Evolutionary conservation across 2,113 vertebrate genomes (phyloP).

Genomic region (Syngnathus scovelli): DNA sequence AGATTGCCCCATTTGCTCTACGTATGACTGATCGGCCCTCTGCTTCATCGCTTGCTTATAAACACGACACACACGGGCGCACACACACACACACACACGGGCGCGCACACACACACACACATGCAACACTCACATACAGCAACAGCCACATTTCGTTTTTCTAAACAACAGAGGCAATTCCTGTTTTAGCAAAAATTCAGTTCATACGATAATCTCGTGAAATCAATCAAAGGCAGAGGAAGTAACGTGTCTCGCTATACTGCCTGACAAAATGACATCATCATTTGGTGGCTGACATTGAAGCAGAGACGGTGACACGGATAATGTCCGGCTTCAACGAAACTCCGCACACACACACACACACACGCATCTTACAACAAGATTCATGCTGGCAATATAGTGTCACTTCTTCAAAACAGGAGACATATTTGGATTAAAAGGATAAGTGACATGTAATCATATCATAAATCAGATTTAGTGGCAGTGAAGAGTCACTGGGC

Average conservation of each 20-base stretch:
- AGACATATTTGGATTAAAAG: constrained; percentile 12
- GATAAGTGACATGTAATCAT: constrained; percentile 32
- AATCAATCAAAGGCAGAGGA: constrained; percentile 37
- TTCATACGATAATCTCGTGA: constrained; percentile 21
- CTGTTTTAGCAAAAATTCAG: constrained; percentile 18
- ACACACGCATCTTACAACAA: constrained; percentile 29
- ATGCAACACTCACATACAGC: not conserved
- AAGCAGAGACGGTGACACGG: constrained; percentile 43
- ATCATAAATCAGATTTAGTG: constrained; percentile 30
- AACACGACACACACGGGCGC: constrained; percentile 16
- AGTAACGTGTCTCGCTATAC: constrained; percentile 19
- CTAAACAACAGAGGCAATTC: constrained; percentile 9
- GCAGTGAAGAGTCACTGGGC: constrained; percentile 26
- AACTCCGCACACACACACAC: constrained; percentile 39
- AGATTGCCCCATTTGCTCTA: constrained; percentile 69
- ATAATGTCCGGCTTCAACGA: constrained; percentile 46
- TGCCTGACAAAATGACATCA: constrained; percentile 53
- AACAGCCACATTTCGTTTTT: not conserved
- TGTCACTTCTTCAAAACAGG: constrained; percentile 2
- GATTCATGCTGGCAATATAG: not conserved
- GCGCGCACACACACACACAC: constrained; percentile 18
- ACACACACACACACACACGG: constrained; percentile 31
- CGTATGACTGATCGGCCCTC: constrained; percentile 66
- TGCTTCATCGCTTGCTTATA: constrained; percentile 47
- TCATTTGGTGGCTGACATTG: constrained; percentile 40